Conservation (phyloP, 92 coral and sea anemone genomes). For the Chrysogorgia sp. region DNA sequence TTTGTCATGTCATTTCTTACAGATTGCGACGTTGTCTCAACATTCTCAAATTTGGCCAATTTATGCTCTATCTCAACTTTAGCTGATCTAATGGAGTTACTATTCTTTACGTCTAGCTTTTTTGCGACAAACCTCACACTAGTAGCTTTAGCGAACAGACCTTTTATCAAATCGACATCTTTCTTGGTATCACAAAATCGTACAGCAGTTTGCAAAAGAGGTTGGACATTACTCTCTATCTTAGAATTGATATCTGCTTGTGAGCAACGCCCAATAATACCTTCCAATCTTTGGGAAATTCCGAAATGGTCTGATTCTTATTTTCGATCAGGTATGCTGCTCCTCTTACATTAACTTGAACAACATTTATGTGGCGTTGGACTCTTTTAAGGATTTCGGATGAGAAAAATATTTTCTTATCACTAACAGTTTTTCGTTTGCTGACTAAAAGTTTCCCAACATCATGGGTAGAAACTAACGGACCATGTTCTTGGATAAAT, state of each 20-base stretch:
- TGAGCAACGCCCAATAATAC: not conserved
- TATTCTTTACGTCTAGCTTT: conserved; percentile 5
- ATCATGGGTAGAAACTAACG: conserved; percentile 33
- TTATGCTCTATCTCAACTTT: not conserved
- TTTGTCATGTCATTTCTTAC: conserved; percentile 1
- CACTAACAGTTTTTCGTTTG: not conserved
- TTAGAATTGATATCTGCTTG: conserved; percentile 25
- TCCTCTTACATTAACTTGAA: conserved; percentile 31
- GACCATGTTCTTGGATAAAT: conserved; percentile 26
- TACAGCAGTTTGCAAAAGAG: conserved; percentile 28
- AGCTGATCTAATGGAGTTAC: conserved; percentile 13
- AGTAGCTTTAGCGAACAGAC: not conserved
- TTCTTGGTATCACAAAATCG: conserved; percentile 38
- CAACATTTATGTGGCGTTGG: conserved; percentile 28
- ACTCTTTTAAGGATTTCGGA: conserved; percentile 18
- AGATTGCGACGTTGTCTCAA: not conserved
- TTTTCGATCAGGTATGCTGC: conserved; percentile 39
- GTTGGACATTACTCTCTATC: conserved; percentile 22
- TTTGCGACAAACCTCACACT: conserved; percentile 21
- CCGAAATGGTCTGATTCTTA: conserved; percentile 13
- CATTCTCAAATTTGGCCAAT: conserved; percentile 29
- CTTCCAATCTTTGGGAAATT: conserved; percentile 24
- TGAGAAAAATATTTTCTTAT: not conserved
- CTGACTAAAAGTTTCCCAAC: conserved; percentile 3
- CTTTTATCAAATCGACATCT: conserved; percentile 46